These are phyloP conservation scores for Tetramorium alpestre DNA, from an alignment of 1,140 invertebrate genomes.

Conservation along the genomic window DNA sequence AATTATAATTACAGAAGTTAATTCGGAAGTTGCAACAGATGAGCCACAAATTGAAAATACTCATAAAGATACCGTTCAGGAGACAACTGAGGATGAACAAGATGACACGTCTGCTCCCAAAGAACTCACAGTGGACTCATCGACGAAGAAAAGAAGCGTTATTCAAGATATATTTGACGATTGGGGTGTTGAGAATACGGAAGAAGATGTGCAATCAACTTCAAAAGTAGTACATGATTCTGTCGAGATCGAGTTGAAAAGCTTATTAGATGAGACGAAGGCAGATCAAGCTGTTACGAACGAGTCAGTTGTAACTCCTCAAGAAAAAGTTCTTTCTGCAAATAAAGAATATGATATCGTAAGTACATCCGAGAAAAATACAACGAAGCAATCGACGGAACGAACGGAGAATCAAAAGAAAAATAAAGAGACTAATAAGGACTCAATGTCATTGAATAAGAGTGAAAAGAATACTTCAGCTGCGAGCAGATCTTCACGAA, in stretches of 20 bases:
- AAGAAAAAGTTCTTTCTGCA: slow-evolving; percentile 61
- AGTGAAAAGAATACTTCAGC: not conserved
- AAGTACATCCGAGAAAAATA: slow-evolving; percentile 40
- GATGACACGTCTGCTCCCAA: not conserved
- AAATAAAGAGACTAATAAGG: slow-evolving; percentile 15
- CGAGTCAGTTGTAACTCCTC: slow-evolving; percentile 50
- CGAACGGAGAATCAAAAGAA: slow-evolving; percentile 38
- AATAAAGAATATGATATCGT: slow-evolving; percentile 2
- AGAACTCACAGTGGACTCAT: not conserved
- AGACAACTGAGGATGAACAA: not conserved
- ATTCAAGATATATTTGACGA: slow-evolving; percentile 85
- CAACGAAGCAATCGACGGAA: slow-evolving; percentile 8
- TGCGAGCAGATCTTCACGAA: not conserved
- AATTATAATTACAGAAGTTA: not conserved
- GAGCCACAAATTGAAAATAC: not conserved
- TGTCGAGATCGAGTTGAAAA: slow-evolving; percentile 83
- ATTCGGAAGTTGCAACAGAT: not conserved
- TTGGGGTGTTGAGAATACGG: slow-evolving; percentile 82
- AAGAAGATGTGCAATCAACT: slow-evolving; percentile 75
- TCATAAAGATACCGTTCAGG: not conserved
- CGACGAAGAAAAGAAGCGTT: slow-evolving; percentile 79
- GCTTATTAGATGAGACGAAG: slow-evolving; percentile 80
- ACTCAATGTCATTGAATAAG: not conserved
- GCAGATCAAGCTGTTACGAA: slow-evolving; percentile 45
- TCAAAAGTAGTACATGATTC: slow-evolving; percentile 74